A percentile compares a stretch with the other conserved stretches of the same genome.
Evolutionary conservation across 2,888 invertebrate species (phyloP).

Genomic region (Lycia hirtaria): DNA sequence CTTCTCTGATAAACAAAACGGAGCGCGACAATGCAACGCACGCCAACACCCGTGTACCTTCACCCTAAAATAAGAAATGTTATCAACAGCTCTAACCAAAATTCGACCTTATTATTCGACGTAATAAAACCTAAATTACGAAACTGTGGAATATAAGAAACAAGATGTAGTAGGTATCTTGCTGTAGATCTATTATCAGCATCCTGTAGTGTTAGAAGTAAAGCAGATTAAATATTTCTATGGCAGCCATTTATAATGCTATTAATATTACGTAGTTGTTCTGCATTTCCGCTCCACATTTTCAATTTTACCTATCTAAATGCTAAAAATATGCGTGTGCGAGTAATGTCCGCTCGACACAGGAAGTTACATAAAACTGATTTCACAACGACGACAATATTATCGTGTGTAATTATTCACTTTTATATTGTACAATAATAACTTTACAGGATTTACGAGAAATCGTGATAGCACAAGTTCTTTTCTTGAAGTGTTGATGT

Average conservation of each 20-base stretch:
- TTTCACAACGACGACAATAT: too few relatives aligned
- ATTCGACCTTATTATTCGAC: not conserved
- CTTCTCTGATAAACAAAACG: too few relatives aligned
- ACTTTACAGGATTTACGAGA: too few relatives aligned
- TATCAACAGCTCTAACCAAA: not conserved
- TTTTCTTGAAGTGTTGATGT: too few relatives aligned
- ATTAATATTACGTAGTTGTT: not conserved
- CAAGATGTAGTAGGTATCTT: not conserved
- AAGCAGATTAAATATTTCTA: slow-evolving; percentile 19
- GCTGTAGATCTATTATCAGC: not conserved
- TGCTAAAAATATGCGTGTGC: not conserved
- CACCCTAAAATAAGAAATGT: not conserved
- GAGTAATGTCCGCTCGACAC: too few relatives aligned
- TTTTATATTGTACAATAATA: too few relatives aligned
- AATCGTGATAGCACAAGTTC: too few relatives aligned
- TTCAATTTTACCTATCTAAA: not conserved
- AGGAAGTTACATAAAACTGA: too few relatives aligned
- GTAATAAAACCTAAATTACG: not conserved
- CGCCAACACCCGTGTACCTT: too few relatives aligned
- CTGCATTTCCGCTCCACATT: not conserved
- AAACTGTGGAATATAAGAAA: not conserved
- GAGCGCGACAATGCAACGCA: too few relatives aligned
- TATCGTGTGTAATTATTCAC: too few relatives aligned
- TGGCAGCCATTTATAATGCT: slow-evolving; percentile 8
- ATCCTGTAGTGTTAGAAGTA: slow-evolving; percentile 25